These are phyloP conservation scores for Atractosteus spatula DNA, from an alignment of 2,113 vertebrate genomes.

Conservation along the genomic window DNA sequence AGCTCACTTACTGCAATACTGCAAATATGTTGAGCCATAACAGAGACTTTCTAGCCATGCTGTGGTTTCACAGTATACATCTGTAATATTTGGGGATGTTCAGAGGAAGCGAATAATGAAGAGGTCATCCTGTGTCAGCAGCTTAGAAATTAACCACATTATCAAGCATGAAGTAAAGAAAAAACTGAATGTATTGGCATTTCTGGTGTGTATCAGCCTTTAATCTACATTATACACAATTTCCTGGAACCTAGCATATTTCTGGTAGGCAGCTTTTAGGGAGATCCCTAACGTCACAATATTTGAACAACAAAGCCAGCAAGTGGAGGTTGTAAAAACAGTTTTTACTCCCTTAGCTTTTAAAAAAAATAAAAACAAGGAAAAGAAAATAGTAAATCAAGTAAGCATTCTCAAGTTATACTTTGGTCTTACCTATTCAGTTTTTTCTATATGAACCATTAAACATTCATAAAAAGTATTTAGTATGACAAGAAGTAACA, in stretches of 20 bases:
- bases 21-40: not conserved
- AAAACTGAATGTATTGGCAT: not conserved
- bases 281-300: not conserved
- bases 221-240: not conserved
- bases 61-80: not conserved
- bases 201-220: not conserved
- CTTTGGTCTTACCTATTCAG: too few relatives aligned
- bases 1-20: not conserved
- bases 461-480: too few relatives aligned
- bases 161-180: not conserved
- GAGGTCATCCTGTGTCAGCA: not conserved
- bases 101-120: not conserved
- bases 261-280: not conserved
- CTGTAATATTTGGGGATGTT: constrained; percentile 2
- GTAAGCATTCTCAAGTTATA: too few relatives aligned
- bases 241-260: not conserved
- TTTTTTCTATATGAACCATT: too few relatives aligned
- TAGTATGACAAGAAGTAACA: too few relatives aligned
- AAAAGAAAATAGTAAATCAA: too few relatives aligned
- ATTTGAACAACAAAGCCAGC: not conserved
- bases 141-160: not conserved
- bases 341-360: too few relatives aligned
- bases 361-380: too few relatives aligned
- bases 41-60: not conserved
- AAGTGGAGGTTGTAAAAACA: too few relatives aligned